Percentiles rank a stretch among this genome's conserved stretches.
Evolutionary conservation across 2,113 vertebrate genomes (phyloP).

Genomic region (Hippopotamus amphibius): DNA sequence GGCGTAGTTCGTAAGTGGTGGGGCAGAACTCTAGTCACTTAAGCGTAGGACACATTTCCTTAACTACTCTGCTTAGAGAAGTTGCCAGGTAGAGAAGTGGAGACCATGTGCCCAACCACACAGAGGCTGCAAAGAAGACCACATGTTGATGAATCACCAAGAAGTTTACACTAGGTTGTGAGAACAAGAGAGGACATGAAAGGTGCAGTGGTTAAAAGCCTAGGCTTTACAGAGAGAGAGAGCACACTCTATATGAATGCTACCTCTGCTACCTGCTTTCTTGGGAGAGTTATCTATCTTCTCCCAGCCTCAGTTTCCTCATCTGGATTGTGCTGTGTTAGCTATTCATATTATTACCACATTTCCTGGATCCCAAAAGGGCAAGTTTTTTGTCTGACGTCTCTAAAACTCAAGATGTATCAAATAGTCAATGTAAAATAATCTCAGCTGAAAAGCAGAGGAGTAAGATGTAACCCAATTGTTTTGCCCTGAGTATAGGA

Average conservation of each 20-base stretch:
- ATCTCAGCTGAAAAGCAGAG: neutral
- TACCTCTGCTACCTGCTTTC: neutral
- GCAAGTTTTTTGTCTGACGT: neutral
- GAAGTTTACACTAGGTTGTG: neutral
- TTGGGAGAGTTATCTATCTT: neutral
- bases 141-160: neutral
- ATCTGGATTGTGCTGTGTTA: neutral
- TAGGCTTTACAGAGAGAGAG: neutral
- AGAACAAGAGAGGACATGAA: neutral
- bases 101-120: neutral
- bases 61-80: neutral
- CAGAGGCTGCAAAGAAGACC: neutral
- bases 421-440: neutral
- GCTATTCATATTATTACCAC: neutral
- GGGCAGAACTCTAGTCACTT: neutral
- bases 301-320: neutral
- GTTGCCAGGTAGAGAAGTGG: neutral
- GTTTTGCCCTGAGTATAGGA: neutral
- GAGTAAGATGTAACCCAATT: neutral
- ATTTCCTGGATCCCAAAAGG: neutral
- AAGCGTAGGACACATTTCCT: neutral
- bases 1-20: neutral
- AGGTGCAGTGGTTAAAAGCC: neutral
- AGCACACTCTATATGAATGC: neutral
- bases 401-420: neutral